These are phyloP conservation scores for Drosophila saltans DNA, from an alignment of 1,140 invertebrate species.

Conservation along the genomic window DNA sequence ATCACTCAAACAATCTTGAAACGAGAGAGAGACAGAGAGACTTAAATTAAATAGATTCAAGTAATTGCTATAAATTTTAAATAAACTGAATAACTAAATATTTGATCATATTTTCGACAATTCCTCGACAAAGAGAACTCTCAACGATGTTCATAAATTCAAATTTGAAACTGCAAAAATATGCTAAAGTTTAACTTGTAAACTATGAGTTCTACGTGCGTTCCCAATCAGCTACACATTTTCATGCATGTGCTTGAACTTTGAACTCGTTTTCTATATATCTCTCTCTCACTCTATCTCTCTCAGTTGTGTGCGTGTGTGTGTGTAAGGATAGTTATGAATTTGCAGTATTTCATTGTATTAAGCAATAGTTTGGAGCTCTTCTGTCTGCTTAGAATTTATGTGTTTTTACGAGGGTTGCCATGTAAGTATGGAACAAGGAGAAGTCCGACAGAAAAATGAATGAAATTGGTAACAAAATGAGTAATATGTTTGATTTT, in stretches of 20 bases:
- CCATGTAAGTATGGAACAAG: neutral
- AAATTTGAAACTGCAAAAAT: slow-evolving; percentile 52
- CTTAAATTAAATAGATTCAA: slow-evolving; percentile 1
- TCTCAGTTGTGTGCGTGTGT: neutral
- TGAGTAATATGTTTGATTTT: too few relatives aligned
- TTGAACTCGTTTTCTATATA: slow-evolving; percentile 16
- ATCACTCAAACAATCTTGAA: slow-evolving; percentile 4
- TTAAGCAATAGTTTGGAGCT: slow-evolving; percentile 64
- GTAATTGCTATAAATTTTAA: neutral
- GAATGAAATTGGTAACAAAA: too few relatives aligned
- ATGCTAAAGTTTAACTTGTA: slow-evolving; percentile 55
- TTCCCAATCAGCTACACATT: slow-evolving; percentile 1
- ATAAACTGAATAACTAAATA: neutral
- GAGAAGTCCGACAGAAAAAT: neutral
- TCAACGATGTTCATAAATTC: slow-evolving; percentile 49
- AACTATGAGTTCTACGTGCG: slow-evolving; percentile 9
- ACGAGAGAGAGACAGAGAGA: neutral
- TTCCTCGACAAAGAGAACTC: neutral
- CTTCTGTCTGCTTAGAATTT: slow-evolving; percentile 36
- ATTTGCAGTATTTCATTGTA: slow-evolving; percentile 66
- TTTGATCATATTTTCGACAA: neutral
- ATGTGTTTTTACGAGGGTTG: slow-evolving; percentile 22
- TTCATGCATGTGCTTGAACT: slow-evolving; percentile 38
- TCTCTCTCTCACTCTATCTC: neutral
- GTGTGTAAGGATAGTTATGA: slow-evolving; percentile 44